Percentiles rank a stretch among this genome's conserved stretches.
Evolutionary conservation across 2,888 invertebrate genomes (phyloP).

Genomic region (Xestobium rufovillosum): DNA sequence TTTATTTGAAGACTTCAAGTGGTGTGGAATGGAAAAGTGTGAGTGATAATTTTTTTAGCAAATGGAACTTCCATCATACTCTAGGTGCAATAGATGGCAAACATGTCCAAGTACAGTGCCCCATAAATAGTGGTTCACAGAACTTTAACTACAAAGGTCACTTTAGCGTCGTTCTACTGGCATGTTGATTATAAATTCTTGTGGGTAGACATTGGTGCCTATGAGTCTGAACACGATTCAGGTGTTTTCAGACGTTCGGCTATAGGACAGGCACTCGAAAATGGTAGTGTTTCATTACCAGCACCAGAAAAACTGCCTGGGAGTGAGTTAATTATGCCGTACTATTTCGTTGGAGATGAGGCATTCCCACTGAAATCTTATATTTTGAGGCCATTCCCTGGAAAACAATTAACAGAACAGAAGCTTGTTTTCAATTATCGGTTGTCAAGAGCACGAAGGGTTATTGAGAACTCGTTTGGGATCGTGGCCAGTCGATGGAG

Average conservation of each 20-base stretch:
- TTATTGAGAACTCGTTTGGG: conserved; percentile 28
- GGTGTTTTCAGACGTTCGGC: conserved; percentile 13
- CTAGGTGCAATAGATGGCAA: conserved; percentile 23
- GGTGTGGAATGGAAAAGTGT: conserved; percentile 21
- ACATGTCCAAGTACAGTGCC: conserved; percentile 21
- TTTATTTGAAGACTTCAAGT: conserved; percentile 21
- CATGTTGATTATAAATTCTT: conserved; percentile 14
- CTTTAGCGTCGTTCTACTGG: conserved; percentile 21
- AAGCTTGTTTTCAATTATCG: conserved; percentile 26
- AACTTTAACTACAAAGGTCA: conserved; percentile 20
- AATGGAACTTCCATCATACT: conserved; percentile 25
- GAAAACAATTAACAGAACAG: conserved; percentile 15
- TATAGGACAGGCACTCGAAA: conserved; percentile 20
- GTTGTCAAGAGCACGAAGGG: conserved; percentile 21
- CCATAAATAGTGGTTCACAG: conserved; percentile 20
- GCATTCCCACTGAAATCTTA: conserved; percentile 22
- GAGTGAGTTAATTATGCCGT: too few species aligned
- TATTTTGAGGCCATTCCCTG: conserved; percentile 26
- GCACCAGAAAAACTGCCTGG: conserved; percentile 8
- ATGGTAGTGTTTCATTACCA: conserved; percentile 17
- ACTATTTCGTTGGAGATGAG: conserved; percentile 25
- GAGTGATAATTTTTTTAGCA: conserved; percentile 16
- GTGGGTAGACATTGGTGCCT: conserved; percentile 17
- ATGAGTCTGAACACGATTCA: conserved; percentile 15
- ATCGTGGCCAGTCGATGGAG: conserved; percentile 24